A percentile compares a stretch with the other conserved stretches of the same genome.
Conservation (phyloP, 1,140 invertebrate species). For the Wiebesia pumilae region DNA sequence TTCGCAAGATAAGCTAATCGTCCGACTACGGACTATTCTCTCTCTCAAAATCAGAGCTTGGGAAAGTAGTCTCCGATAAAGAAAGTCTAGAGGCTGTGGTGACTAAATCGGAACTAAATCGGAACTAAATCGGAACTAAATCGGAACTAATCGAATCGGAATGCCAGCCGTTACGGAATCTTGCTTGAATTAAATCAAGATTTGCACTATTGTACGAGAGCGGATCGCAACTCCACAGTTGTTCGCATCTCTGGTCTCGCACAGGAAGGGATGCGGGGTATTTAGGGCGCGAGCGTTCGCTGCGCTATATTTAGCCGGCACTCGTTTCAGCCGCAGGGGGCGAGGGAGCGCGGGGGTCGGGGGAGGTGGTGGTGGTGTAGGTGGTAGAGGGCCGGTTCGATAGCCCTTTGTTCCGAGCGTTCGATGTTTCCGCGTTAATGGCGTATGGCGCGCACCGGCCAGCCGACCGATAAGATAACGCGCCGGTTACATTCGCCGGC, state of each 20-base stretch:
- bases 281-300: not conserved
- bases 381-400: slow-evolving; percentile 15
- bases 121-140: no score
- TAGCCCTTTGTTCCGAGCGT: slow-evolving; percentile 44
- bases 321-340: not conserved
- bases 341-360: not conserved
- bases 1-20: no score
- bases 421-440: slow-evolving; percentile 61
- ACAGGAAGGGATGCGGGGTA: not conserved
- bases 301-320: slow-evolving; percentile 9
- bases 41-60: no score
- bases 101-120: no score
- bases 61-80: no score
- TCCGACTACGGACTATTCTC: no score
- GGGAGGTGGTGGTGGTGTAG: not conserved
- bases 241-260: not conserved
- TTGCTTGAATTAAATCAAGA: no score
- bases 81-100: no score
- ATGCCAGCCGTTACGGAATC: no score
- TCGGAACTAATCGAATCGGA: no score
- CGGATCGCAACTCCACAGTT: no score
- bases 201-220: no score
- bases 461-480: slow-evolving; percentile 63
- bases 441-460: slow-evolving; percentile 60
- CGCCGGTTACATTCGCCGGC: slow-evolving; percentile 56